phyloP scores from a whole-genome alignment of 2,888 invertebrate species.

The Brachycybe producta region DNA sequence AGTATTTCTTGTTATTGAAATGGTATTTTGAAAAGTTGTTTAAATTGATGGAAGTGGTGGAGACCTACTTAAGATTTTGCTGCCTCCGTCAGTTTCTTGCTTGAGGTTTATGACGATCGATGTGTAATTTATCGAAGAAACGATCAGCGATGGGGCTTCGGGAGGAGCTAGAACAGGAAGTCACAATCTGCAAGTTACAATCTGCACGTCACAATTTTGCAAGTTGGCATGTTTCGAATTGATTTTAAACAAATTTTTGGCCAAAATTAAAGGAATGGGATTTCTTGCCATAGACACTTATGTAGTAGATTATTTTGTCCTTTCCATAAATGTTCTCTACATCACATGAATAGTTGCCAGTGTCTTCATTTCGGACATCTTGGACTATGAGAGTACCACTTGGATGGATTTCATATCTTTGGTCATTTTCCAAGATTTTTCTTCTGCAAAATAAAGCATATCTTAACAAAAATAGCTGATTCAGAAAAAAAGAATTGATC shows the following conservation, averaged over 20 bases:
- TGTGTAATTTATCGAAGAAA: conserved; percentile 17
- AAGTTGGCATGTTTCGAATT: too few relatives aligned
- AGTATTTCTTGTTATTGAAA: neutral
- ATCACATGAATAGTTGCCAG: conserved; percentile 70
- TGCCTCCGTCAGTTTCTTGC: conserved; percentile 14
- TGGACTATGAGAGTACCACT: conserved; percentile 32
- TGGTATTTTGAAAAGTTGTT: neutral
- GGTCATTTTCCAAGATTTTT: conserved; percentile 13
- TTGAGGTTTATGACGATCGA: conserved; percentile 33
- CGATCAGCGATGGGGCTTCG: conserved; percentile 6
- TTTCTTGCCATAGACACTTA: conserved; percentile 47
- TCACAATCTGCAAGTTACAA: neutral
- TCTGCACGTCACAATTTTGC: neutral
- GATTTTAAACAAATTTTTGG: too few relatives aligned
- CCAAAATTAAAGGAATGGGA: too few relatives aligned
- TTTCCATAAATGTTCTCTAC: conserved; percentile 71
- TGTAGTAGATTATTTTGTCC: conserved; percentile 61
- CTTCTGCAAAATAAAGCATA: neutral
- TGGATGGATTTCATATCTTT: conserved; percentile 25
- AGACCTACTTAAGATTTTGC: conserved; percentile 16
- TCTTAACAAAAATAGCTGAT: neutral
- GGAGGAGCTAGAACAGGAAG: conserved; percentile 13
- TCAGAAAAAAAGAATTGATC: too few relatives aligned
- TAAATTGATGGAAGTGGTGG: too few relatives aligned
- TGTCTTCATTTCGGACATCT: conserved; percentile 42